A percentile compares a stretch with the other conserved stretches of the same genome.
phyloP scores from a whole-genome alignment of 2,113 vertebrate genomes.

The Leucosticte australis region DNA sequence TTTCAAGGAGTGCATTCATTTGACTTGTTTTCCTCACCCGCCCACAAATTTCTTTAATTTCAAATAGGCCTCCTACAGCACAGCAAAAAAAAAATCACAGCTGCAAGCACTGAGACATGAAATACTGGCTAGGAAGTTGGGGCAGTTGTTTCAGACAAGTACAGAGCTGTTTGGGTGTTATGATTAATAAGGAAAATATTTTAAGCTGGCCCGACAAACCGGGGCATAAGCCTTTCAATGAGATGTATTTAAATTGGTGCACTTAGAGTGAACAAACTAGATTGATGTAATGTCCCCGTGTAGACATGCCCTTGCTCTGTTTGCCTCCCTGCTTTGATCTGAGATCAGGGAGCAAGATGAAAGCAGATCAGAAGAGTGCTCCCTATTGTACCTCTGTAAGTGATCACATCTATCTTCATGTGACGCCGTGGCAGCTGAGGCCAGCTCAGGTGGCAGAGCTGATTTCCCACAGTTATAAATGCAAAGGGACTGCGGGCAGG shows the following conservation, averaged over 20 bases:
- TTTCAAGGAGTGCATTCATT: background rate
- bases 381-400: constrained; percentile 31
- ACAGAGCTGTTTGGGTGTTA: constrained; percentile 9
- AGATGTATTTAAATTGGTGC: constrained; percentile 20
- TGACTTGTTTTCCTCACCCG: background rate
- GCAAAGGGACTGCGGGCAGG: background rate
- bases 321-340: constrained; percentile 44
- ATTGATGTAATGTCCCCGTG: background rate
- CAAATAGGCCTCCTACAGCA: background rate
- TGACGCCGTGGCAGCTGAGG: constrained; percentile 12
- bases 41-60: background rate
- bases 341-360: constrained; percentile 13
- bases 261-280: constrained; percentile 21
- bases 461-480: constrained; percentile 53
- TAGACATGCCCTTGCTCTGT: constrained; percentile 32
- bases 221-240: background rate
- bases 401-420: constrained; percentile 60
- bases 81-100: background rate
- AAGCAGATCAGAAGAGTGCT: constrained; percentile 45
- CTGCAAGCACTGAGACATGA: background rate
- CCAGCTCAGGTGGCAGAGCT: constrained; percentile 35
- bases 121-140: background rate
- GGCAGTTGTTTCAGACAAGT: background rate
- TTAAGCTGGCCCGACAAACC: background rate
- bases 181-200: constrained; percentile 37